These are phyloP conservation scores for Orchestia grillus DNA, from an alignment of 1,140 invertebrate species.

Conservation along the genomic window DNA sequence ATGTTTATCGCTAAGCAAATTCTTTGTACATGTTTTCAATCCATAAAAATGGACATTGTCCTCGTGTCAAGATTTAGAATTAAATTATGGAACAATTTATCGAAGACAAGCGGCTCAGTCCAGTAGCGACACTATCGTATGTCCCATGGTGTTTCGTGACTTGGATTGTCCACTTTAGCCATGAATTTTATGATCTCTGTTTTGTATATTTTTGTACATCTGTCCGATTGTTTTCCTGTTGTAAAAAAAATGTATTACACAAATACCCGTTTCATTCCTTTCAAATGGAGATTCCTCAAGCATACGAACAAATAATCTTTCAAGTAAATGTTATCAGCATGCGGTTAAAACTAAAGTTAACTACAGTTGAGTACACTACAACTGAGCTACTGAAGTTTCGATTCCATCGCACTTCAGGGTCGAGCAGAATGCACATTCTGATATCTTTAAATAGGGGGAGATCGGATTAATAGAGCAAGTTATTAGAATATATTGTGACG, in stretches of 20 bases:
- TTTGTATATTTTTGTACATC: constrained; percentile 10
- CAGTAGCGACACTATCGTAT: neutral
- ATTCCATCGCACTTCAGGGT: too few species aligned
- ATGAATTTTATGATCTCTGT: neutral
- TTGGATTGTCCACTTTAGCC: neutral
- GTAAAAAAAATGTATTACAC: neutral
- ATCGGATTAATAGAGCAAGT: too few species aligned
- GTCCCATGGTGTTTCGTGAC: neutral
- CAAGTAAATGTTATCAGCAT: neutral
- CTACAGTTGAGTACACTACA: neutral
- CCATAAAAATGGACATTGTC: neutral
- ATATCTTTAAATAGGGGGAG: too few species aligned
- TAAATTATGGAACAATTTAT: neutral
- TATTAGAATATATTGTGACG: too few species aligned
- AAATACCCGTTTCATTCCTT: neutral
- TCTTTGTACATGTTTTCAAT: neutral
- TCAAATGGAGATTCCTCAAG: neutral
- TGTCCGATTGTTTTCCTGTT: neutral
- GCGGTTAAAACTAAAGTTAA: neutral
- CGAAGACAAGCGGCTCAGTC: neutral
- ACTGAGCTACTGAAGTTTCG: too few species aligned
- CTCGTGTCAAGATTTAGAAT: neutral
- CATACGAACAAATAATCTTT: neutral
- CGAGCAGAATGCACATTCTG: too few species aligned
- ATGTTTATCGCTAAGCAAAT: neutral